These are phyloP conservation scores for Clitarchus hookeri DNA, from an alignment of 2,888 invertebrate species.

Conservation along the genomic window DNA sequence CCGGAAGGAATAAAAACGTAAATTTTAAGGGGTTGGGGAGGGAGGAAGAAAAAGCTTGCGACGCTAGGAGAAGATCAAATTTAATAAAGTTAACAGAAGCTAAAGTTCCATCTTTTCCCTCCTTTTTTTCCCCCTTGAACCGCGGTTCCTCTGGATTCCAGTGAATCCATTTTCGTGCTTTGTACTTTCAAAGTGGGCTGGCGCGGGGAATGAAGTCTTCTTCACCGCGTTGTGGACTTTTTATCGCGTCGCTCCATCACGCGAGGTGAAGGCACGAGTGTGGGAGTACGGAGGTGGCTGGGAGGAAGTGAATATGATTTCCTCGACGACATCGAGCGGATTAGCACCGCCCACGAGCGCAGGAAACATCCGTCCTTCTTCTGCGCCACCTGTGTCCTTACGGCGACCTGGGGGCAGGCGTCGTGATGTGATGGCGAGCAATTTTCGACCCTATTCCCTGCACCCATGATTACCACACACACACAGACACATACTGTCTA, in stretches of 20 bases:
- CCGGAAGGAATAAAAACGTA: neutral
- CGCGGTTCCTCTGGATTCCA: neutral
- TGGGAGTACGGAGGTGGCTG: too few relatives aligned
- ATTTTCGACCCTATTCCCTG: neutral
- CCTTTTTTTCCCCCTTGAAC: neutral
- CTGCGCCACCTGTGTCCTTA: neutral
- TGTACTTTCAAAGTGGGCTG: neutral
- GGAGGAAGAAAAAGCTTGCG: neutral
- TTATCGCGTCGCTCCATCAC: neutral
- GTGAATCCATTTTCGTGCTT: neutral
- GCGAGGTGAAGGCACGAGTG: neutral
- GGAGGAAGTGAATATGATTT: neutral
- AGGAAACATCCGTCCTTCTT: too few relatives aligned
- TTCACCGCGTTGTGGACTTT: neutral
- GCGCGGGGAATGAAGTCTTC: neutral
- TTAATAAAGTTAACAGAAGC: neutral
- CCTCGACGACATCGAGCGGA: neutral
- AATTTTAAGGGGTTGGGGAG: neutral
- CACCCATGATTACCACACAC: too few relatives aligned
- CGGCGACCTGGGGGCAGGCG: neutral
- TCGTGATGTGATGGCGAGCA: neutral
- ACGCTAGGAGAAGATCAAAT: neutral
- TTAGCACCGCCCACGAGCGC: neutral
- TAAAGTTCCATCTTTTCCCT: neutral
- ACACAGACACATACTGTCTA: too few relatives aligned